Base-by-base conservation (phyloP, 2,113 vertebrate species). In the Lepus europaeus region DNA sequence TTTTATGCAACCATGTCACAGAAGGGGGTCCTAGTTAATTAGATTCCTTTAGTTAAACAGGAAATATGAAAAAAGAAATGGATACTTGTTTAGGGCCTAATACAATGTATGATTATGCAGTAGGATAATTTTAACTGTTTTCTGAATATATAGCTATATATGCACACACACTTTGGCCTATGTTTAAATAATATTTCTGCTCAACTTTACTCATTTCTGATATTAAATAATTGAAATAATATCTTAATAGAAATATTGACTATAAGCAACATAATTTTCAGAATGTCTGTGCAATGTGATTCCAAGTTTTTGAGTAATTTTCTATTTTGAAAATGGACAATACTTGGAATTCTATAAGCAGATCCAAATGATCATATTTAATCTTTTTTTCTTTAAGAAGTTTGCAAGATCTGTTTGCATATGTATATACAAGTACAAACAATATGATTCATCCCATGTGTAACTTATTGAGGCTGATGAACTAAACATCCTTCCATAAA, bases 21-120 rank as follows among this genome's bases (percentile, higher is more conserved):
- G 95, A 14, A n/a, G 96, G 95, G 92, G 93, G 97, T 87, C 89
- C 63, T 69, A 77, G 91, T 94, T 98, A 98, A 98, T 98, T 98
- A 97, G 89, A 93, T 97, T 95, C 95, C 91, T 88, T 97, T 97
- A 96, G 93, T 97, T 98, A 98, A 97, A 97, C 84, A 93, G 89
- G 53, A 98, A 98, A 97, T 1, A 73, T 68, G 49, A 96, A 95
- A 93, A 96, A 94, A 86, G 13, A n/a, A 87, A 93, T 64, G 82
- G 23, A 90, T 11, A 91, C 90, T 93, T 95, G 91, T 95, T 97
- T 84, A 83, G 56, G 68, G 56, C 49, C 2, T 95, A 96, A 97
- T 96, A 69, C 83, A 79, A 66, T 85, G 33, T 17, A 96, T 68
- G 45, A 78, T 93, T 78, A 93, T 61, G 94, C 31, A 82, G 36